A percentile compares a stretch with the other conserved stretches of the same genome.
These are phyloP conservation scores for Sebastes diaconus DNA, from an alignment of 2,797 vertebrate species.

Conservation along the genomic window DNA sequence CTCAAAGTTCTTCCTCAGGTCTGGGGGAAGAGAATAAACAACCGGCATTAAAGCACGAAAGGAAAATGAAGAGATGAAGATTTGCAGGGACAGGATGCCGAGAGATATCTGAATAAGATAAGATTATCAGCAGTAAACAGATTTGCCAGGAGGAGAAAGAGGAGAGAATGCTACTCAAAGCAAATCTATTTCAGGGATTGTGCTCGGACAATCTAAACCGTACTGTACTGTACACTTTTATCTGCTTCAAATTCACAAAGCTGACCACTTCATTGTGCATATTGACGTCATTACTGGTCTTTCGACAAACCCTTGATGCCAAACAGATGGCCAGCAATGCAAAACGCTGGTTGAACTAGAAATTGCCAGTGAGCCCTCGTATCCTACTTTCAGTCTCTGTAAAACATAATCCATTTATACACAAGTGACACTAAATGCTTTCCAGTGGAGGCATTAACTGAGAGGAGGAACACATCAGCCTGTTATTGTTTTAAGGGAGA, in stretches of 20 bases:
- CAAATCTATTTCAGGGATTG: constrained; percentile 8
- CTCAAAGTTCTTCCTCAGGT: constrained; percentile 98
- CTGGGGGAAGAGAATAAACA: constrained; percentile 69
- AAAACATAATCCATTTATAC: constrained; percentile 32
- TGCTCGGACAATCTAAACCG: not conserved
- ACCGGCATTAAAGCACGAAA: constrained; percentile 30
- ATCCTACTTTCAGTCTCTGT: constrained; percentile 15
- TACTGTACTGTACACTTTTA: not conserved
- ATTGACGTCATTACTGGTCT: not conserved
- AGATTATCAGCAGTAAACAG: constrained; percentile 65
- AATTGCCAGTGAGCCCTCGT: constrained; percentile 9
- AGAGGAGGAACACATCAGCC: constrained; percentile 35
- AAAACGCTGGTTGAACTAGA: not conserved
- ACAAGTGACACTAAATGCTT: constrained; percentile 43
- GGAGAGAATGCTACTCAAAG: constrained; percentile 1
- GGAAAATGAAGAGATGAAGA: constrained; percentile 18
- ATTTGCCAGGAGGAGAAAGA: constrained; percentile 33
- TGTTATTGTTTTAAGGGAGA: constrained; percentile 15
- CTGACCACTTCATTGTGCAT: not conserved
- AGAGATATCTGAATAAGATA: constrained; percentile 57
- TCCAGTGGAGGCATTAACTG: constrained; percentile 26
- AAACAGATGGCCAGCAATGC: constrained; percentile 9
- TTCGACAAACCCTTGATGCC: not conserved
- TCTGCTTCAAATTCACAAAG: not conserved
- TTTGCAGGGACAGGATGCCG: constrained; percentile 32